Conservation (phyloP, 2,113 vertebrate species). For the Monopterus albus region DNA sequence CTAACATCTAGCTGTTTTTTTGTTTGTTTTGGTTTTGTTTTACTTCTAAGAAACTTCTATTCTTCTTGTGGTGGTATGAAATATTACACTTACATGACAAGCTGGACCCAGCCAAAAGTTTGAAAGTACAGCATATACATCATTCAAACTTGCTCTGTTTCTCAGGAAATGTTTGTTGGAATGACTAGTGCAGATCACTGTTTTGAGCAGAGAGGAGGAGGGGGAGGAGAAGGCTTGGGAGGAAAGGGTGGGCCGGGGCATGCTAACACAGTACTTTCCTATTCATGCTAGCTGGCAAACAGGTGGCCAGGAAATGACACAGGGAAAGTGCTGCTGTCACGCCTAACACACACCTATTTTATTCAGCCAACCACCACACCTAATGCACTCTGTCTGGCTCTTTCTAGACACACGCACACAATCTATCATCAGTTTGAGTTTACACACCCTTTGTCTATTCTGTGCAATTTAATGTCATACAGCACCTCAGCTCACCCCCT, state of each 20-base stretch:
- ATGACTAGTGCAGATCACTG: slow-evolving; percentile 40
- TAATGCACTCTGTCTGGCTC: slow-evolving; percentile 16
- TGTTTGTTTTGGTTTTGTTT: slow-evolving; percentile 15
- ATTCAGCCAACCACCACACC: slow-evolving; percentile 42
- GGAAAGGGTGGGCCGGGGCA: slow-evolving; percentile 37
- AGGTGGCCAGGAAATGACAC: slow-evolving; percentile 65
- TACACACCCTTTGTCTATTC: slow-evolving; percentile 26
- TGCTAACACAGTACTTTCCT: slow-evolving; percentile 43
- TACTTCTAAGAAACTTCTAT: slow-evolving; percentile 17
- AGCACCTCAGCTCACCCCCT: slow-evolving; percentile 42
- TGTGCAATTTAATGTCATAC: slow-evolving; percentile 22
- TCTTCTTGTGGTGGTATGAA: slow-evolving; percentile 21
- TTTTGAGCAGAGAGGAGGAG: slow-evolving; percentile 26
- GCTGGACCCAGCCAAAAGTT: slow-evolving; percentile 28
- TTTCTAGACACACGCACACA: slow-evolving; percentile 3
- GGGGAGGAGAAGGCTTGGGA: slow-evolving; percentile 24
- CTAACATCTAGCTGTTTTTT: neutral
- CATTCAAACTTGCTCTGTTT: slow-evolving; percentile 30
- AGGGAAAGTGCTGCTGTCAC: slow-evolving; percentile 43
- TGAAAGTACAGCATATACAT: slow-evolving; percentile 45
- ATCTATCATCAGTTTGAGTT: slow-evolving; percentile 36
- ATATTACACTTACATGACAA: slow-evolving; percentile 24
- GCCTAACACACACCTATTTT: slow-evolving; percentile 47
- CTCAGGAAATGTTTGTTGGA: slow-evolving; percentile 57
- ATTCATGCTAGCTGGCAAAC: slow-evolving; percentile 45